phyloP scores from a whole-genome alignment of 2,797 vertebrate genomes.

The Chiroxiphia lanceolata region DNA sequence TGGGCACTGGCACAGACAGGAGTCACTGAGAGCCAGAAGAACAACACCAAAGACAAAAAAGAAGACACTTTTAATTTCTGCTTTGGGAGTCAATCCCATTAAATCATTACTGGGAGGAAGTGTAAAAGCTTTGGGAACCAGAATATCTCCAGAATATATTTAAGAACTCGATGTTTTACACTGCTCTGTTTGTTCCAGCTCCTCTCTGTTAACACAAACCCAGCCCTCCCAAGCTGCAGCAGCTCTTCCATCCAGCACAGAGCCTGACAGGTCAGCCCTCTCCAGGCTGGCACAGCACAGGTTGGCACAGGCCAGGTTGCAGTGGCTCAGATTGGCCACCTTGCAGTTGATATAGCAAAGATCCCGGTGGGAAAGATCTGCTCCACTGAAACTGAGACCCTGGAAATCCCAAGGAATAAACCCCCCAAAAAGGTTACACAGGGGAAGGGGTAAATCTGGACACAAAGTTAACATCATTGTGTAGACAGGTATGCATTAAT shows the following conservation, averaged over 20 bases:
- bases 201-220: background rate
- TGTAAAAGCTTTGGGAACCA: background rate
- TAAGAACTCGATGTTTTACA: background rate
- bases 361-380: slow-evolving; percentile 92
- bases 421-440: background rate
- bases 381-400: slow-evolving; percentile 95
- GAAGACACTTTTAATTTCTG: background rate
- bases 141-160: background rate
- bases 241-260: slow-evolving; percentile 90
- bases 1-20: slow-evolving; percentile 75
- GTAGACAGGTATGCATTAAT: too few relatives aligned
- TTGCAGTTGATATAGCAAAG: slow-evolving; percentile 91
- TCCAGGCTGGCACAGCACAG: slow-evolving; percentile 96
- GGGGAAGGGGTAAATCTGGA: background rate
- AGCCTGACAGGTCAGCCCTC: slow-evolving; percentile 94
- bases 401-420: slow-evolving; percentile 15
- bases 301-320: slow-evolving; percentile 93
- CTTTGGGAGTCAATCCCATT: background rate
- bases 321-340: slow-evolving; percentile 97
- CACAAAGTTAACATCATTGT: too few relatives aligned
- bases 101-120: background rate
- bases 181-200: background rate
- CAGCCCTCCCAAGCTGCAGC: background rate
- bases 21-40: background rate
- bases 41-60: background rate